Evolutionary conservation across 2,113 vertebrate species (phyloP).

Genomic region (Amazona guildingii): DNA sequence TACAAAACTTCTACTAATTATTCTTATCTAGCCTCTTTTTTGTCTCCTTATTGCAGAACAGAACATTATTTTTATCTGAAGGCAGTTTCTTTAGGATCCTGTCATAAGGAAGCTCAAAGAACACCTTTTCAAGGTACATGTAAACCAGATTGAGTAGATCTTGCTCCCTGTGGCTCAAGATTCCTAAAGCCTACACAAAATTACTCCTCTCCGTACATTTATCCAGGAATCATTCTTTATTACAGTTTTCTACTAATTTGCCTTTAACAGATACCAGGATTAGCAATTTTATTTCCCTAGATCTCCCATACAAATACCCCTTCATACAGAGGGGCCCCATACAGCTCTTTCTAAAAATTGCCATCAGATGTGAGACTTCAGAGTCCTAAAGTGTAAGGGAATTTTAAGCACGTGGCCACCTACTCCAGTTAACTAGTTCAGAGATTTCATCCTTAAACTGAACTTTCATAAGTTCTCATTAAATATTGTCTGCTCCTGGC

Average conservation of each 20-base stretch:
- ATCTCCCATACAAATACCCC: neutral
- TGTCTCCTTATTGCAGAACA: neutral
- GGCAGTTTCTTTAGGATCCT: neutral
- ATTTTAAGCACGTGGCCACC: neutral
- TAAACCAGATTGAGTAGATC: neutral
- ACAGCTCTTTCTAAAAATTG: neutral
- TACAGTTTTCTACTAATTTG: neutral
- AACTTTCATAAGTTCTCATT: neutral
- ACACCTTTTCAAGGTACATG: neutral
- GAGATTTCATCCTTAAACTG: neutral
- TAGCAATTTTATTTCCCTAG: neutral
- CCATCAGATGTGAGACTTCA: neutral
- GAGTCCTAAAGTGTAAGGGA: neutral
- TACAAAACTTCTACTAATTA: neutral
- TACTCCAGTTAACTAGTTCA: neutral
- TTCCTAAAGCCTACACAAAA: neutral
- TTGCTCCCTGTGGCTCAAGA: neutral
- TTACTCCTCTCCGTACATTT: neutral
- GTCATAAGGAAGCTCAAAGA: neutral
- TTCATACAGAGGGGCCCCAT: neutral
- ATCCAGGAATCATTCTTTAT: neutral
- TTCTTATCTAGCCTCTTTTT: neutral
- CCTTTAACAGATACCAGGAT: neutral
- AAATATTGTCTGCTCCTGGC: neutral
- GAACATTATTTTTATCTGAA: neutral